Evolutionary conservation across 2,113 vertebrate species (phyloP).

Genomic region (Taurulus bubalis): DNA sequence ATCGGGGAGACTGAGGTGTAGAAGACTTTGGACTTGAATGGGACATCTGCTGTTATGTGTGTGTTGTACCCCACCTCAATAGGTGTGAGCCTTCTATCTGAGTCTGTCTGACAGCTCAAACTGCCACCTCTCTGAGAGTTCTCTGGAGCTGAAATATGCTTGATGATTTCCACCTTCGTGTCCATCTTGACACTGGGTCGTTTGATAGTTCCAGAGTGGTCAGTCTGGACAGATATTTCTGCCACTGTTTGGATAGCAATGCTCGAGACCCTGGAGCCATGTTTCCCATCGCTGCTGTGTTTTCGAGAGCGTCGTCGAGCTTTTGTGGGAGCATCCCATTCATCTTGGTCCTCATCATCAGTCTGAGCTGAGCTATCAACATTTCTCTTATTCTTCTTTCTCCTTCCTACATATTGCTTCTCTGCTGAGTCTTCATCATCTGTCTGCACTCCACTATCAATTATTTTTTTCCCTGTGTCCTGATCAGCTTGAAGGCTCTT

Average conservation of each 20-base stretch:
- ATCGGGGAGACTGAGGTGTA: slow-evolving; percentile 93
- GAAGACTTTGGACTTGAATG: slow-evolving; percentile 92
- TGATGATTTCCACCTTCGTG: slow-evolving; percentile 94
- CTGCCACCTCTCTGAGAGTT: slow-evolving; percentile 93
- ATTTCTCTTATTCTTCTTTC: slow-evolving; percentile 90
- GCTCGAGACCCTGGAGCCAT: slow-evolving; percentile 92
- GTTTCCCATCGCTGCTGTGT: slow-evolving; percentile 88
- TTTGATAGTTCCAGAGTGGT: slow-evolving; percentile 93
- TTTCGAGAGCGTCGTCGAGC: slow-evolving; percentile 90
- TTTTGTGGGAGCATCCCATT: slow-evolving; percentile 92
- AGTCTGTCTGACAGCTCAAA: slow-evolving; percentile 94
- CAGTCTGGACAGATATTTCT: slow-evolving; percentile 98
- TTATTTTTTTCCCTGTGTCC: slow-evolving; percentile 88
- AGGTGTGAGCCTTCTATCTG: slow-evolving; percentile 91
- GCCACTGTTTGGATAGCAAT: slow-evolving; percentile 97
- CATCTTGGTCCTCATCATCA: slow-evolving; percentile 97
- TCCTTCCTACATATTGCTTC: slow-evolving; percentile 87
- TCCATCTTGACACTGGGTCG: slow-evolving; percentile 89
- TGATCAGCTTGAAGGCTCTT: slow-evolving; percentile 89
- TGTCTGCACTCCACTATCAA: slow-evolving; percentile 96
- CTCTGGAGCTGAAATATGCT: slow-evolving; percentile 96
- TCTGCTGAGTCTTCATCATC: slow-evolving; percentile 96
- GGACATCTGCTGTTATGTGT: slow-evolving; percentile 89
- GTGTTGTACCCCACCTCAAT: slow-evolving; percentile 92
- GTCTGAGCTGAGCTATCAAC: slow-evolving; percentile 94